These are phyloP conservation scores for Rhorus exstirpatorius DNA, from an alignment of 2,888 invertebrate genomes.

Conservation along the genomic window DNA sequence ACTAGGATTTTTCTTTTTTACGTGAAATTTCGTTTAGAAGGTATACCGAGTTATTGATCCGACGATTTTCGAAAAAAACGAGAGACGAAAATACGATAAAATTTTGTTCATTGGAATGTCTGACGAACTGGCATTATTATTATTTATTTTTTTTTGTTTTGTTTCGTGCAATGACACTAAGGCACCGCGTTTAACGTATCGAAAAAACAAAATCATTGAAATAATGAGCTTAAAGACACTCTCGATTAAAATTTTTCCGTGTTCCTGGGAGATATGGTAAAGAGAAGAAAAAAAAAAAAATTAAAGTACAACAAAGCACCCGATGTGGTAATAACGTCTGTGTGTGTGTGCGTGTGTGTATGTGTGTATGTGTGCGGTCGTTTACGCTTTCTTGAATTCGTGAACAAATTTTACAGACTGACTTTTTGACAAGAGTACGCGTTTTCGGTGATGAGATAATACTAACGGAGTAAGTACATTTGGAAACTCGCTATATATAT, in stretches of 20 bases:
- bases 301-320: slow-evolving; percentile 62
- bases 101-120: slow-evolving; percentile 63
- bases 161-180: slow-evolving; percentile 68
- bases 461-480: slow-evolving; percentile 62
- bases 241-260: slow-evolving; percentile 45
- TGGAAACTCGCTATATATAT: slow-evolving; percentile 47
- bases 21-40: slow-evolving; percentile 63
- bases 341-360: slow-evolving; percentile 1
- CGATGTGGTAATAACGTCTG: slow-evolving; percentile 50
- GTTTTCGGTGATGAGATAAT: slow-evolving; percentile 50
- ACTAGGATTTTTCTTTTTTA: slow-evolving; percentile 53
- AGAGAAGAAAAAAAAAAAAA: slow-evolving; percentile 16
- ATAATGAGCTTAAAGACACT: slow-evolving; percentile 16
- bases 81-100: slow-evolving; percentile 37
- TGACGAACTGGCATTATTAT: slow-evolving; percentile 58
- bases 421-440: slow-evolving; percentile 14
- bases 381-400: too few relatives aligned
- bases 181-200: slow-evolving; percentile 67
- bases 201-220: slow-evolving; percentile 26
- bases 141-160: slow-evolving; percentile 20
- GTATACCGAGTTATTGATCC: slow-evolving; percentile 59
- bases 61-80: slow-evolving; percentile 38
- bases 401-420: slow-evolving; percentile 9
- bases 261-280: slow-evolving; percentile 15
- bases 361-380: too few relatives aligned